Conservation (phyloP, 1,140 invertebrate species). For the Halesus radiatus region DNA sequence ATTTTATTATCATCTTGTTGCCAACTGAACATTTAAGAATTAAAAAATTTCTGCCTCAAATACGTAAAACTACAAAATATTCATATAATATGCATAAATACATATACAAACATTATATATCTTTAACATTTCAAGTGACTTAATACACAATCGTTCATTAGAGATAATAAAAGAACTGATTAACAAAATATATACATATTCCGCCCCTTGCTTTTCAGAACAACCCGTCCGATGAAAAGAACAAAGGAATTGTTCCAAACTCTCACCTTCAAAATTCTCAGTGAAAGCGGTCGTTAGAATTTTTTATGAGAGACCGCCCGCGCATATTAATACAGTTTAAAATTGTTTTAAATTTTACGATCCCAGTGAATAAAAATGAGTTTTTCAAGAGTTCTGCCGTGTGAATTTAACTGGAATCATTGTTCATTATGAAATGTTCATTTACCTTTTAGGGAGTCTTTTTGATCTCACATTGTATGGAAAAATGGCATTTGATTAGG, state of each 20-base stretch:
- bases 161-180: too few species aligned
- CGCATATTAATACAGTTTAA: neutral
- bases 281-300: neutral
- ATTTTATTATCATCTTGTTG: too few species aligned
- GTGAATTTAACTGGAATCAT: neutral
- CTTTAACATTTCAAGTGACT: too few species aligned
- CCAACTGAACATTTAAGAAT: too few species aligned
- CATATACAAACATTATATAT: too few species aligned
- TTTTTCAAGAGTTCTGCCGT: neutral
- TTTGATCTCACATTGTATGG: neutral
- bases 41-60: too few species aligned
- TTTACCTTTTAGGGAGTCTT: neutral
- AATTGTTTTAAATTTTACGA: conserved; percentile 4
- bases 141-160: too few species aligned
- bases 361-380: neutral
- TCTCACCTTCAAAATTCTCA: conserved; percentile 20
- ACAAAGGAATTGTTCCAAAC: conserved; percentile 24
- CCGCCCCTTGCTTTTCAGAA: too few species aligned
- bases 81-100: too few species aligned
- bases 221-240: conserved; percentile 1
- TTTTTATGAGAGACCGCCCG: conserved; percentile 6
- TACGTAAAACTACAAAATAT: too few species aligned
- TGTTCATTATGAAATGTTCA: conserved; percentile 10
- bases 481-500: neutral
- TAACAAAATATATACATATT: too few species aligned